Evolutionary conservation across 2,113 vertebrate genomes (phyloP).

Genomic region (Nibea coibor): DNA sequence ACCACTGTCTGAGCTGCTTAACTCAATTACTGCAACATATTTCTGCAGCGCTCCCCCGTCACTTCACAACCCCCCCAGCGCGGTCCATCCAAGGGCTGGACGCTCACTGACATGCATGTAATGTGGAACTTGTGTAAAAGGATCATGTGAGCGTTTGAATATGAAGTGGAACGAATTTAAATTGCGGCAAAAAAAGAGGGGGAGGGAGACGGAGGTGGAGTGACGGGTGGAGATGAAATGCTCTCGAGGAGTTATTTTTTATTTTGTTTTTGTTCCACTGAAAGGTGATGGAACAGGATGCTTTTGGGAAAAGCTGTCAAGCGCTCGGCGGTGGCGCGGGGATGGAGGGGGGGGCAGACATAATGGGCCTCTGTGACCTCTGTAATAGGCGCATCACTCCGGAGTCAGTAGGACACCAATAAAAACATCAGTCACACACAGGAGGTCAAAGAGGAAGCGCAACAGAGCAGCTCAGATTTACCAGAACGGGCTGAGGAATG

Average conservation of each 20-base stretch:
- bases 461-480: constrained; percentile 39
- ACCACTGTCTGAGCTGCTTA: constrained; percentile 59
- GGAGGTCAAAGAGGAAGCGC: constrained; percentile 59
- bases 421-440: constrained; percentile 75
- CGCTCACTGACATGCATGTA: constrained; percentile 66
- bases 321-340: background rate
- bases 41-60: constrained; percentile 25
- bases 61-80: rapidly evolving
- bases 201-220: background rate
- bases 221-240: background rate
- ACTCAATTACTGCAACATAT: constrained; percentile 67
- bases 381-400: constrained; percentile 76
- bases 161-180: constrained; percentile 67
- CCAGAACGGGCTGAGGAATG: constrained; percentile 10
- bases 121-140: constrained; percentile 65
- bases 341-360: background rate
- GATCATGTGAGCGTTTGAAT: constrained; percentile 69
- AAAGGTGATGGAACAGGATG: constrained; percentile 11
- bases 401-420: constrained; percentile 75
- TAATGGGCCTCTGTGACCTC: constrained; percentile 70
- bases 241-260: background rate
- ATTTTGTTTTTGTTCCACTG: constrained; percentile 25
- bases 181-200: constrained; percentile 26
- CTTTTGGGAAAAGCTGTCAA: constrained; percentile 42
- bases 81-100: constrained; percentile 6